These are phyloP conservation scores for Eupristina koningsbergeri DNA, from an alignment of 1,140 invertebrate species.

Conservation along the genomic window DNA sequence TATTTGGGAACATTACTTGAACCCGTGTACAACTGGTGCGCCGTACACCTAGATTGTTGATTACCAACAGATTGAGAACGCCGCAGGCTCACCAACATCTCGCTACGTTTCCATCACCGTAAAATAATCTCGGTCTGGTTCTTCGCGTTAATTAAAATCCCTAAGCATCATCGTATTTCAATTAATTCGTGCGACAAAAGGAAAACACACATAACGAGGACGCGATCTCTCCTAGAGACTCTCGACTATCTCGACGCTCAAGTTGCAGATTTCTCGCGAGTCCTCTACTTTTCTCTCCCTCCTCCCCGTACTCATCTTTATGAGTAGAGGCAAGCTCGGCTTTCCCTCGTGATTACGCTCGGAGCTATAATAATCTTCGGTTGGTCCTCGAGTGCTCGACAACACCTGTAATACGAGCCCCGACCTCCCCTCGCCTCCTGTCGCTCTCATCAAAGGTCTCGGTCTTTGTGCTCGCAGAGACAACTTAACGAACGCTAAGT, in stretches of 20 bases:
- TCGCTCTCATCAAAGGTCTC: not conserved
- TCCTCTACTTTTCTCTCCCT: not conserved
- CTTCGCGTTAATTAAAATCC: slow-evolving; percentile 40
- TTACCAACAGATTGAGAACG: not conserved
- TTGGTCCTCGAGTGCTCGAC: slow-evolving; percentile 42
- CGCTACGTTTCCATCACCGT: not conserved
- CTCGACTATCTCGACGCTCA: slow-evolving; percentile 36
- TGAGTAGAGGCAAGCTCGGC: slow-evolving; percentile 32
- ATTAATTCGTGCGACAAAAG: slow-evolving; percentile 36
- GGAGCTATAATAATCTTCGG: slow-evolving; percentile 47
- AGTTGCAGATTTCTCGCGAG: slow-evolving; percentile 51
- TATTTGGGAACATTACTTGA: not conserved
- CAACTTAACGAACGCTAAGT: slow-evolving; percentile 49
- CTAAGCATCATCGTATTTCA: slow-evolving; percentile 45
- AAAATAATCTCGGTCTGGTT: not conserved
- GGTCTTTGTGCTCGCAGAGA: slow-evolving; percentile 20
- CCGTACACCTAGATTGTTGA: not conserved
- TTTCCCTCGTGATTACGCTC: slow-evolving; percentile 42
- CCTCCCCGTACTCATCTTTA: not conserved
- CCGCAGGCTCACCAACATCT: not conserved
- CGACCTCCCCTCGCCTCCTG: not conserved
- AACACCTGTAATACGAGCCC: slow-evolving; percentile 48
- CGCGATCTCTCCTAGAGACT: slow-evolving; percentile 3
- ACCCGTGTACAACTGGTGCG: no score
- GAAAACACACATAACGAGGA: slow-evolving; percentile 33